Conservation (phyloP, 2,797 vertebrate genomes). For the Lepus oiostolus region DNA sequence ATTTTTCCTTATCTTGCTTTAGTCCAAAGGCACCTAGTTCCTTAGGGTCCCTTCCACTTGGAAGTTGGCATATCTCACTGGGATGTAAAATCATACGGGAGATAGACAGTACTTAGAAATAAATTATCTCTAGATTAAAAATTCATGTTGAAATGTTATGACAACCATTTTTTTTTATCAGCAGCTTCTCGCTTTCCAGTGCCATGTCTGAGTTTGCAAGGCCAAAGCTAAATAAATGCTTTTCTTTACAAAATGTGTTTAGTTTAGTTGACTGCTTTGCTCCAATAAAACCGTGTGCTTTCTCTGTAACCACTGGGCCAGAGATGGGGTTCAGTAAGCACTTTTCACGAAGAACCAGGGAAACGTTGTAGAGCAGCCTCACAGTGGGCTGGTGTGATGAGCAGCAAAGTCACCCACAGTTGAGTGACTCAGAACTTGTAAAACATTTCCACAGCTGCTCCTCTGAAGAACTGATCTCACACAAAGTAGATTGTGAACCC, state of each 20-base stretch:
- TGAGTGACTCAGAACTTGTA: background rate
- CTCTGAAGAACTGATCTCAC: constrained; percentile 2
- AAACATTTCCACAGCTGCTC: background rate
- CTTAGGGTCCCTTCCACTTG: constrained; percentile 50
- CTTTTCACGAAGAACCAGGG: background rate
- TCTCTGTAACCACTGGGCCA: background rate
- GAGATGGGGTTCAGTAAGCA: background rate
- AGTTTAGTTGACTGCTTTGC: background rate
- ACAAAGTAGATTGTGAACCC: background rate
- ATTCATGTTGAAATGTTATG: constrained; percentile 49
- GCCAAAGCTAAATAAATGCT: constrained; percentile 57
- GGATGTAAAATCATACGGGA: background rate
- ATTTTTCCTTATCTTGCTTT: constrained; percentile 41
- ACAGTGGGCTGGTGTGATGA: background rate
- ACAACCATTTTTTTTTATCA: constrained; percentile 32
- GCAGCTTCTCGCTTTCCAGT: constrained; percentile 13
- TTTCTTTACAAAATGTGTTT: constrained; percentile 45
- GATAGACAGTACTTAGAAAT: constrained; percentile 30
- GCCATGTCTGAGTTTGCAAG: constrained; percentile 64
- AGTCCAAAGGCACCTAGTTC: background rate
- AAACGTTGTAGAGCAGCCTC: background rate
- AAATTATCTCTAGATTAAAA: constrained; percentile 58
- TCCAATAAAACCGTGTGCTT: constrained; percentile 46
- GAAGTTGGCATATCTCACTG: constrained; percentile 26
- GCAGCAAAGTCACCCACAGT: background rate